Base-by-base conservation (phyloP, 1,140 invertebrate genomes). In the Drosophila chauvacae region DNA sequence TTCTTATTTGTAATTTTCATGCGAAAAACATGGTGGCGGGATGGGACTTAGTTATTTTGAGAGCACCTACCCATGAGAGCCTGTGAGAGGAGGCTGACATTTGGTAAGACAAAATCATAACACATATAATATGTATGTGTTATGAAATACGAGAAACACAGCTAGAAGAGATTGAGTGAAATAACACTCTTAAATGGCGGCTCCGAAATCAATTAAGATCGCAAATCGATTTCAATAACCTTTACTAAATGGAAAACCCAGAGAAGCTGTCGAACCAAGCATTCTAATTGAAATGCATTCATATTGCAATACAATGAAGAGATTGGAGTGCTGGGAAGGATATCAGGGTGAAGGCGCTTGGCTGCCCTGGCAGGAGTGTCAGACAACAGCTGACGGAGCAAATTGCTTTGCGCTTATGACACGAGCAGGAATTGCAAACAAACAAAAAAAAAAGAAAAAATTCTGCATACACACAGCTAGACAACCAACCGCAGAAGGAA, bases 371-470 rank as follows among this genome's bases (percentile, higher is more conserved):
- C 59, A 35, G 30, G 42, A 48, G 33, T 48, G 39, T 14, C 39
- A 57, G 48, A 53, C 81, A 80, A 69, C 77, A 85, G 77, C 73
- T 77, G 81, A 80, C 72, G 41, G 51, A 73, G 63, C 77, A 84
- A 84, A 84, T 85, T 84, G 81, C 72, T 84, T 85, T 85, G 63
- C 77, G 81, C 81, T 85, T 85, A 80, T 80, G 81, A 85, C 81
- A 80, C 68, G 57, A 85, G 48, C 56, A 69, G 71, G 70, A 64
- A 59, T 50, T 30, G 57, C 56, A 42, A 76, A 60, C 47, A 68
- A 51, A 57, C 57, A 47, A 50, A 41, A 42, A 60, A 68, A 62
- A 80, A 65, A 13, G 2, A 16, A 11, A 55, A 66, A 72, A 81
- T 80, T 68, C 48, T 48, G 30, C 55, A 60, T 73, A 23, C 47